Conservation (phyloP, 2,113 vertebrate species). For the Poeciliopsis prolifica region DNA sequence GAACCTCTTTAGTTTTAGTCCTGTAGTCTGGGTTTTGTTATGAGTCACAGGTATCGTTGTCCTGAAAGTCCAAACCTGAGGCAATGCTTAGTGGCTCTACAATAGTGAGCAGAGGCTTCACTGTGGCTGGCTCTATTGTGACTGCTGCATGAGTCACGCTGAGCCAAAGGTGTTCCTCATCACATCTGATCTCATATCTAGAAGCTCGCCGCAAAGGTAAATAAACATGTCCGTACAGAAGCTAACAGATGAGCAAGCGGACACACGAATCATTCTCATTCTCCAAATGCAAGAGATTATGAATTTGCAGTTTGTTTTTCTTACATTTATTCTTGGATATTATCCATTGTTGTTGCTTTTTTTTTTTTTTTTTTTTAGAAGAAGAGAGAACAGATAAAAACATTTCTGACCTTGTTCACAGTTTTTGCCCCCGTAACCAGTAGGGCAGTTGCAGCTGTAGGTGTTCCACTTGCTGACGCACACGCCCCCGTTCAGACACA, state of each 20-base stretch:
- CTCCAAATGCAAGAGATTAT: not conserved
- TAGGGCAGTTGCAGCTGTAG: constrained; percentile 86
- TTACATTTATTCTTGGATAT: not conserved
- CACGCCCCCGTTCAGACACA: constrained; percentile 90
- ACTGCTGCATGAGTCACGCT: constrained; percentile 47
- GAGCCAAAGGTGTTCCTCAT: constrained; percentile 40
- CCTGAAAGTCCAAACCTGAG: constrained; percentile 32
- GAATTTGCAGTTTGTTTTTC: not conserved
- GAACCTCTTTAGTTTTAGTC: constrained; percentile 21
- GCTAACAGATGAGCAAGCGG: constrained; percentile 9
- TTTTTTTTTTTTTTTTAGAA: not conserved
- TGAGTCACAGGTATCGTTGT: constrained; percentile 36
- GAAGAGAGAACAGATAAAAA: not conserved
- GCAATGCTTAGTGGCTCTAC: constrained; percentile 24
- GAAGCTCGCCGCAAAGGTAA: constrained; percentile 10
- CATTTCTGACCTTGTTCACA: constrained; percentile 90
- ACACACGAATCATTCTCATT: not conserved
- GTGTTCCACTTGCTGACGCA: constrained; percentile 93
- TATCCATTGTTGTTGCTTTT: too few relatives aligned
- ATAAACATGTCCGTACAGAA: not conserved
- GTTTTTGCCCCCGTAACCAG: constrained; percentile 90
- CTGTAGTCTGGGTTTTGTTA: constrained; percentile 15
- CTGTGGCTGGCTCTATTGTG: constrained; percentile 22
- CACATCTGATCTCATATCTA: constrained; percentile 41
- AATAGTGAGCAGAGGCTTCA: constrained; percentile 7